Evolutionary conservation across 2,797 vertebrate species (phyloP), one percentile per base, ranked within the genome.

Genomic region (Phoeniculus purpureus): DNA sequence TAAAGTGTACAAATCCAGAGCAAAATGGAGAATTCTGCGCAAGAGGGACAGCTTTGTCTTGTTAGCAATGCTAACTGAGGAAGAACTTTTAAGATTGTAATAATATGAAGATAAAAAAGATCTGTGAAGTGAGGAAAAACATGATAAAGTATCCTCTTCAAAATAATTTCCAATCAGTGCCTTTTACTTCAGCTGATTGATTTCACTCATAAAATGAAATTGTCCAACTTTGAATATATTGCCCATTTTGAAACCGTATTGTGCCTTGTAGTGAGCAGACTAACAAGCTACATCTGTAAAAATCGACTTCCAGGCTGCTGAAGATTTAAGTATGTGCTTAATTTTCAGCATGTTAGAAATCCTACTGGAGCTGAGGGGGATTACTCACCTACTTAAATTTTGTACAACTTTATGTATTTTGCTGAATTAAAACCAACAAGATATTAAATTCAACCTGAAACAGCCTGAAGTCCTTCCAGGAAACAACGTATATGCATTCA

Each of bases 331-430:
- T 40, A 29, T 25, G 47, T 52, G 29, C 29, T 84, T 71, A 65
- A 84, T 86, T 95, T 90, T 77, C 81, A 81, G 26, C 59, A 32
- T 15, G 47, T 51, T 66, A 64, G 67, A 62, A 83, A 87, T 59
- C 31, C 45, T 73, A 21, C 34, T 79, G 64, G 78, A 83, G 40
- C 64, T 80, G 65, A 56, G 52, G 26, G 19, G 25, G 25, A 80
- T 94, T 93, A 88, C 76, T 92, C 34, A 64, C 47, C 22, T 77
- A 11, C 78, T 87, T 83, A 87, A 66, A 83, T 92, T 83, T 66
- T 83, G 32, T 43, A 59, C n/a, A 55, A 7, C 29, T 87, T 87
- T 64, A 76, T 89, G 34, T 43, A 17, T 86, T 95, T 81, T 81
- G 25, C 60, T 76, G 62, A 72, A 37, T 85, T 48, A 56, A 19